A percentile compares a stretch with the other conserved stretches of the same genome.
phyloP scores from a whole-genome alignment of 2,797 vertebrate genomes.

The Prionace glauca region DNA sequence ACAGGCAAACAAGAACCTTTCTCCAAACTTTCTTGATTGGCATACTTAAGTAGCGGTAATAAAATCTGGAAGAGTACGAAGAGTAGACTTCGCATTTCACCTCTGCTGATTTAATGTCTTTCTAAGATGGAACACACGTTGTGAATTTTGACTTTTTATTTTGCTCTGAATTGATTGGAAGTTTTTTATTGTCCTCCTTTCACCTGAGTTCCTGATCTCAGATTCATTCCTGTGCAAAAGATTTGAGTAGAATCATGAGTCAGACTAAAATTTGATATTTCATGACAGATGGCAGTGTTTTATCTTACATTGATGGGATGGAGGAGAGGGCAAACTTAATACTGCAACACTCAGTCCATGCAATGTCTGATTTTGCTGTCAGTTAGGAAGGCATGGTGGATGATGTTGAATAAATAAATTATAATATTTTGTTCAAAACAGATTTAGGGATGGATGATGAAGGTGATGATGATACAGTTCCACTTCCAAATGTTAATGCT shows the following conservation, averaged over 20 bases:
- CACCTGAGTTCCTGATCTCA: neutral
- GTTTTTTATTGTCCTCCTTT: neutral
- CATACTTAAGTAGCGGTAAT: too few relatives aligned
- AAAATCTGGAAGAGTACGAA: neutral
- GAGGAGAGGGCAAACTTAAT: neutral
- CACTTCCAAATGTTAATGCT: slow-evolving; percentile 95
- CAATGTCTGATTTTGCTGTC: neutral
- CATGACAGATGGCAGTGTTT: neutral
- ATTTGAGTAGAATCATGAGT: neutral
- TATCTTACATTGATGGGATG: neutral
- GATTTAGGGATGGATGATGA: slow-evolving; percentile 99
- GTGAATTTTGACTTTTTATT: neutral
- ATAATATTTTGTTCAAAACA: slow-evolving; percentile 48
- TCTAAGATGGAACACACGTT: neutral
- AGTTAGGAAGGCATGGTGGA: neutral
- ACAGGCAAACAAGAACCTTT: neutral
- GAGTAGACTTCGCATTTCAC: neutral
- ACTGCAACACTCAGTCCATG: neutral
- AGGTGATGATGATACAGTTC: slow-evolving; percentile 96
- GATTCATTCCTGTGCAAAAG: neutral
- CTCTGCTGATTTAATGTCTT: neutral
- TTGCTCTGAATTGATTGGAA: neutral
- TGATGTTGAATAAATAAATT: neutral
- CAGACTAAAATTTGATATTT: neutral
- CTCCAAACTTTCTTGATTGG: neutral